Evolutionary conservation across 2,888 invertebrate genomes (phyloP).

Genomic region (Macaria notata): DNA sequence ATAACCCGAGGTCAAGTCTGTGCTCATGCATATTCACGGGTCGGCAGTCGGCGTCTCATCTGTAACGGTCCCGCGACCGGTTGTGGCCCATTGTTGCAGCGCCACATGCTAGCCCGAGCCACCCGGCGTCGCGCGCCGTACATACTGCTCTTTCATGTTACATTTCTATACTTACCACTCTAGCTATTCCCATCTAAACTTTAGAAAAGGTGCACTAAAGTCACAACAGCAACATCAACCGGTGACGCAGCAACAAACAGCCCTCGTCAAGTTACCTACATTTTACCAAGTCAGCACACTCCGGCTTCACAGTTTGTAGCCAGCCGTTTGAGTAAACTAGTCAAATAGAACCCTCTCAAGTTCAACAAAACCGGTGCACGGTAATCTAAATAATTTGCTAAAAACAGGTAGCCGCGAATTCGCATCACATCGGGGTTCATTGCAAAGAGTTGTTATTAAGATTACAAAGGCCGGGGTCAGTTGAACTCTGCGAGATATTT

Average conservation of each 20-base stretch:
- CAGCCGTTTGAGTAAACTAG: background rate
- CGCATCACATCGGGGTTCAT: constrained; percentile 47
- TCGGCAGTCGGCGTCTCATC: constrained; percentile 67
- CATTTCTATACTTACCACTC: constrained; percentile 19
- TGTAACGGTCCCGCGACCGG: constrained; percentile 80
- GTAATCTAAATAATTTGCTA: constrained; percentile 20
- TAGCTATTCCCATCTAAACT: no score
- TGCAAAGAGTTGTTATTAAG: constrained; percentile 56
- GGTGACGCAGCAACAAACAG: no score
- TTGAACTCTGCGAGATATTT: constrained; percentile 69
- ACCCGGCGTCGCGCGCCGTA: constrained; percentile 4
- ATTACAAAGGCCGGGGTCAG: constrained; percentile 69
- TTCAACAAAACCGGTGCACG: constrained; percentile 8
- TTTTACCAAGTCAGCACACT: no score
- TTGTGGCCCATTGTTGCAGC: constrained; percentile 75
- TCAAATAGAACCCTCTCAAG: constrained; percentile 2
- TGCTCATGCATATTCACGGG: constrained; percentile 79
- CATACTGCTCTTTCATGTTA: constrained; percentile 3
- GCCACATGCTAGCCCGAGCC: constrained; percentile 38
- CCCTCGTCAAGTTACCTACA: no score
- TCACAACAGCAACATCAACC: no score
- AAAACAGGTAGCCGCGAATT: constrained; percentile 48
- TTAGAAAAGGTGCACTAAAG: no score
- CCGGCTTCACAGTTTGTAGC: background rate
- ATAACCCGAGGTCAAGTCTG: constrained; percentile 77